Evolutionary conservation across 2,113 vertebrate species (phyloP), one percentile per base, ranked within the genome.

Genomic region (Acrocephalus kingi): DNA sequence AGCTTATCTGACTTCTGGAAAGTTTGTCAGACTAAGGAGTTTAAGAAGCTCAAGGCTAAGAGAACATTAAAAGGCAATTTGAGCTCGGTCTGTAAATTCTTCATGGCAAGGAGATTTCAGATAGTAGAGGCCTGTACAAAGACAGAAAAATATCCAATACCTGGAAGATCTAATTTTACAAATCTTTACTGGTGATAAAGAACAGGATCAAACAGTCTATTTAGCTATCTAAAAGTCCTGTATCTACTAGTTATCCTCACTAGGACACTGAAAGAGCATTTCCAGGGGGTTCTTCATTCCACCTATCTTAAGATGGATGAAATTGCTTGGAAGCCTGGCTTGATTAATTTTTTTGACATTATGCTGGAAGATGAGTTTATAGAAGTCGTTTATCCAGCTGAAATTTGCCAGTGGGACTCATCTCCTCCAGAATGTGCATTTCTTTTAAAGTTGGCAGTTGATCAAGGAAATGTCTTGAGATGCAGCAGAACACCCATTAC

Each of bases 41-140:
- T 84, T 80, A 52, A 94, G 74, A 49, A 90, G 28, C 51, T 96
- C n/a, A 81, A 89, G 69, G 84, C 52, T 84, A 39, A 78, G 80
- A 67, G 48, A 80, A 64, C 66, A 78, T 69, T 76, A 82, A 75
- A 95, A 90, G 27, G 10, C 33, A 80, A 51, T 87, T 93, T 90
- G 54, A 83, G 59, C 41, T 43, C 10, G 8, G 46, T n/a, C 58
- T 72, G 39, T 74, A 87, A 87, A 84, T 84, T 89, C 69, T 89
- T 83, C 18, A 5, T 21, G 62, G n/a, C 49, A n/a, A 56, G 37
- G 48, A 74, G 49, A 76, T 79, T 90, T 94, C n/a, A 52, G 58
- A 37, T 84, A 82, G 23, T 7, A 37, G 41, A 67, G 28, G 56
- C 37, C 13, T 63, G 9, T 73, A 54, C 43, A 84, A 72, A 87